These are phyloP conservation scores for Platycheirus albimanus DNA, from an alignment of 2,888 invertebrate genomes.

Conservation along the genomic window DNA sequence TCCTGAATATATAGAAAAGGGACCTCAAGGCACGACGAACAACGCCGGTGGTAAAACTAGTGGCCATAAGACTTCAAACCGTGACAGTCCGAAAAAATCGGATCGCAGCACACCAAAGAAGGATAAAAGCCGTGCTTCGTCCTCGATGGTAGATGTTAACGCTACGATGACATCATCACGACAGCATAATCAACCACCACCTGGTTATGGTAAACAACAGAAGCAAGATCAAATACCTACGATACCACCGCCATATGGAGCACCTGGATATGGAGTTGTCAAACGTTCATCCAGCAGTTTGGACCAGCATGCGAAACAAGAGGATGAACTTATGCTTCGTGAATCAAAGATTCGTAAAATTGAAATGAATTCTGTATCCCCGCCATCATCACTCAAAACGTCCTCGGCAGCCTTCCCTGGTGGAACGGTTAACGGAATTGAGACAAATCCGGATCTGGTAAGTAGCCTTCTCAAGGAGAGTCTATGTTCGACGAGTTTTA, in stretches of 20 bases:
- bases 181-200: conserved; percentile 49
- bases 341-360: conserved; percentile 80
- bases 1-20: conserved; percentile 82
- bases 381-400: conserved; percentile 52
- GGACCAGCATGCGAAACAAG: conserved; percentile 68
- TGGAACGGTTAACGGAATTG: conserved; percentile 85
- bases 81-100: conserved; percentile 81
- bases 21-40: conserved; percentile 57
- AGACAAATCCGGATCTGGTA: conserved; percentile 88
- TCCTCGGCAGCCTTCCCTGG: conserved; percentile 43
- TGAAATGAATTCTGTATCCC: conserved; percentile 71
- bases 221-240: conserved; percentile 61
- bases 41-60: conserved; percentile 58
- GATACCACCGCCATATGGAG: conserved; percentile 76
- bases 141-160: conserved; percentile 48
- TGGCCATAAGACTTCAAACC: conserved; percentile 74
- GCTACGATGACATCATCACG: conserved; percentile 31
- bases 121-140: conserved; percentile 79
- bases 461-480: conserved; percentile 88
- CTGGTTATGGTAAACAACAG: conserved; percentile 56
- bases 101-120: conserved; percentile 79
- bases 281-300: conserved; percentile 69
- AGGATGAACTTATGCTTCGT: conserved; percentile 77
- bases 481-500: conserved; percentile 80
- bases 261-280: conserved; percentile 74